phyloP scores from a whole-genome alignment of 2,113 vertebrate genomes.

The Seriola dumerili region DNA sequence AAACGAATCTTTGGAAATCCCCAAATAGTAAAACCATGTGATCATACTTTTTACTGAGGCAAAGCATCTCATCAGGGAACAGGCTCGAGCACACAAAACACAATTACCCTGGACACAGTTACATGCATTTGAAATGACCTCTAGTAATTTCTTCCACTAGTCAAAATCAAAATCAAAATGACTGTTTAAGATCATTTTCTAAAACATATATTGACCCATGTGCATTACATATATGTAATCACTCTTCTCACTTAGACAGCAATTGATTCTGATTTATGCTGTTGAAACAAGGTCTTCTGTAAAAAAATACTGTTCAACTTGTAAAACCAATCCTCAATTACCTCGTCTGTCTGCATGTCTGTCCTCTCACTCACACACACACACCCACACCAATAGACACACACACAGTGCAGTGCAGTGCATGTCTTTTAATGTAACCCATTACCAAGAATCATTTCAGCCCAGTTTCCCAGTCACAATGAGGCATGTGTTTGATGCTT shows the following conservation, averaged over 20 bases:
- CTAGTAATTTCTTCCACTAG: not conserved
- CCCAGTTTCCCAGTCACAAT: conserved; percentile 29
- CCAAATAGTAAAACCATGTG: not conserved
- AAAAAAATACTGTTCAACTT: not conserved
- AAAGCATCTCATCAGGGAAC: not conserved
- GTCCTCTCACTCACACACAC: conserved; percentile 9
- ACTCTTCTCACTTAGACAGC: not conserved
- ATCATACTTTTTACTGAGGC: conserved; percentile 17
- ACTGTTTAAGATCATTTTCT: not conserved
- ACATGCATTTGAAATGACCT: not conserved
- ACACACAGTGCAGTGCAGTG: conserved; percentile 9
- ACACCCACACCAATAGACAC: conserved; percentile 7
- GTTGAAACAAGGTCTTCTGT: not conserved
- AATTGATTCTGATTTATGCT: not conserved
- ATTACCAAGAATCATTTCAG: conserved; percentile 53
- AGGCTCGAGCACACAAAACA: not conserved
- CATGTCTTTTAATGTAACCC: conserved; percentile 44
- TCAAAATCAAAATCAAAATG: not conserved
- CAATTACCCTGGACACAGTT: not conserved
- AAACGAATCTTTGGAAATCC: not conserved
- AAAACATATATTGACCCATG: not conserved
- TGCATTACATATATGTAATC: not conserved
- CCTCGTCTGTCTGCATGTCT: conserved; percentile 21
- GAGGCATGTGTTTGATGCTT: conserved; percentile 36
- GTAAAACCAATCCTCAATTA: conserved; percentile 38